phyloP scores from a whole-genome alignment of 1,140 invertebrate species.

The Pentalonia nigronervosa region DNA sequence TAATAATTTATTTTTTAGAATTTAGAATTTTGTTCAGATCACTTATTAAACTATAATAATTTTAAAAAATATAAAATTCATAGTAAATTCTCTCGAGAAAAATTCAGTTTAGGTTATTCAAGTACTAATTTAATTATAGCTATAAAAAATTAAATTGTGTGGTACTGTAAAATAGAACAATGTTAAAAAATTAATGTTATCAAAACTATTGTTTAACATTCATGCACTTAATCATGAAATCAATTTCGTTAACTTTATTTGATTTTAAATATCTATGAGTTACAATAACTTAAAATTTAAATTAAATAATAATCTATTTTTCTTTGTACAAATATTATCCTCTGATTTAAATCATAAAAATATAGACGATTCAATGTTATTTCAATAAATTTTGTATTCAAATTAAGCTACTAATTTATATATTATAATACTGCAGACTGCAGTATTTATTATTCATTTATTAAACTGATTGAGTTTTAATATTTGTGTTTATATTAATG shows the following conservation, averaged over 20 bases:
- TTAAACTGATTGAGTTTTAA: not conserved
- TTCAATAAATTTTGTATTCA: not conserved
- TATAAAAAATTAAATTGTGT: not conserved
- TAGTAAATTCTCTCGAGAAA: not conserved
- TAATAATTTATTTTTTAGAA: not conserved
- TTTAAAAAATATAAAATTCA: not conserved
- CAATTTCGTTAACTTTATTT: not conserved
- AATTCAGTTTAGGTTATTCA: not conserved
- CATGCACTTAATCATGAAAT: not conserved
- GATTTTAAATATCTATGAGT: not conserved
- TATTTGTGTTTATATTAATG: not conserved
- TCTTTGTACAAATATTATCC: not conserved
- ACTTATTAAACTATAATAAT: not conserved
- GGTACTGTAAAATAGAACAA: not conserved
- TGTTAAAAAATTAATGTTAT: not conserved
- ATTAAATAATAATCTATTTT: not conserved
- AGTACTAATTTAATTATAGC: not conserved
- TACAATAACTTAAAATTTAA: not conserved
- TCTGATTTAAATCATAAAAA: not conserved
- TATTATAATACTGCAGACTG: not conserved
- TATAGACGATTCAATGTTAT: not conserved
- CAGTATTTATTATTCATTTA: not conserved
- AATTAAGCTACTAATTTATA: not conserved
- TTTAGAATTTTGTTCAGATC: not conserved
- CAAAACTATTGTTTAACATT: not conserved